Conservation (phyloP, 2,888 invertebrate species). For the Epistrophella euchroma region DNA sequence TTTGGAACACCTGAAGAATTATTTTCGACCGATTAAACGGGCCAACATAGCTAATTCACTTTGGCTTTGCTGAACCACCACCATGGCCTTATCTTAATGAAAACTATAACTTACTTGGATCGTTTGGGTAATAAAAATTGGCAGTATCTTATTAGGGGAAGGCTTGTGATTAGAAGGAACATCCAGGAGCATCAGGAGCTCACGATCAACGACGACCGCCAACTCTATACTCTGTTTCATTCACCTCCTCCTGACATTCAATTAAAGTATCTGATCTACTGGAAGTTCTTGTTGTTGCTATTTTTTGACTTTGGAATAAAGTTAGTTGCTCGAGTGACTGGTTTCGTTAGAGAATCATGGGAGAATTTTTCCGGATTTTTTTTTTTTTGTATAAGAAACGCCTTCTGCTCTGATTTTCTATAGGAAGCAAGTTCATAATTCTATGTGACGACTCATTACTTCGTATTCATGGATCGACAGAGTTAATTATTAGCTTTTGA, state of each 20-base stretch:
- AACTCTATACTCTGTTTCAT: slow-evolving; percentile 13
- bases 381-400: slow-evolving; percentile 50
- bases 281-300: slow-evolving; percentile 5
- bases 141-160: slow-evolving; percentile 76
- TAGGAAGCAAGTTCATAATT: slow-evolving; percentile 73
- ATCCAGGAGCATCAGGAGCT: slow-evolving; percentile 15
- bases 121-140: slow-evolving; percentile 71
- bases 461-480: slow-evolving; percentile 58
- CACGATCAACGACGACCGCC: slow-evolving; percentile 1
- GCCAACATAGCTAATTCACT: slow-evolving; percentile 22
- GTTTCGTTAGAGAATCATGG: slow-evolving; percentile 29
- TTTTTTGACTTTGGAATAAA: neutral
- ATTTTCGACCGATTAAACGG: slow-evolving; percentile 51
- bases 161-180: slow-evolving; percentile 67
- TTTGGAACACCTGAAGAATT: slow-evolving; percentile 69
- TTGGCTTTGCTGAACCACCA: neutral
- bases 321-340: neutral
- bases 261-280: slow-evolving; percentile 73
- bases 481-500: slow-evolving; percentile 75
- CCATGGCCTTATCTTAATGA: slow-evolving; percentile 69
- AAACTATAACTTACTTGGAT: slow-evolving; percentile 74
- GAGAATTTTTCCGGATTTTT: slow-evolving; percentile 50
- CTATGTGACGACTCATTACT: slow-evolving; percentile 75
- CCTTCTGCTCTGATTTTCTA: slow-evolving; percentile 65
- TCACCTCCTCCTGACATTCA: slow-evolving; percentile 64